Evolutionary conservation across 2,113 vertebrate genomes (phyloP).

Genomic region (Chamaetylas fuelleborni): DNA sequence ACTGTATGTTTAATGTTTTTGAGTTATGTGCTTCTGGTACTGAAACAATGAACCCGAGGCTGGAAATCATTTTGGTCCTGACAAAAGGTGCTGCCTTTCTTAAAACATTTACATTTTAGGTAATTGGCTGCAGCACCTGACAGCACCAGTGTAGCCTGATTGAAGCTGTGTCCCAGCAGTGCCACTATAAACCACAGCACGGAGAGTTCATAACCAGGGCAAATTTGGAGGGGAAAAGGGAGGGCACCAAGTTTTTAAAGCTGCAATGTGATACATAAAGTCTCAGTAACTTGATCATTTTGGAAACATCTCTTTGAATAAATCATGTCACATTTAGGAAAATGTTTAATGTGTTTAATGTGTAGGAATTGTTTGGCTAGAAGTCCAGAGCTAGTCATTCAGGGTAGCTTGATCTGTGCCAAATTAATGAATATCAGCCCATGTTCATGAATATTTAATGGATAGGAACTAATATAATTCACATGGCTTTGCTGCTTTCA

Average conservation of each 20-base stretch:
- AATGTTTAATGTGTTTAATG: not conserved
- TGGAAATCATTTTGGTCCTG: constrained; percentile 70
- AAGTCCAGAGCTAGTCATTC: not conserved
- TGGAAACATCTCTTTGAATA: constrained; percentile 37
- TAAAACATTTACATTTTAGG: constrained; percentile 28
- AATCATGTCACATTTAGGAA: not conserved
- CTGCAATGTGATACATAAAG: not conserved
- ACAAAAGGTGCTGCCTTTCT: constrained; percentile 53
- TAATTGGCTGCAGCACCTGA: constrained; percentile 51
- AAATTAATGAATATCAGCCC: not conserved
- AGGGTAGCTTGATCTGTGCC: not conserved
- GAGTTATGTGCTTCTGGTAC: constrained; percentile 67
- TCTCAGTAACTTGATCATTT: not conserved
- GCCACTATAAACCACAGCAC: constrained; percentile 6
- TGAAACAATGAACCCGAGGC: constrained; percentile 66
- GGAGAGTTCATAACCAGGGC: constrained; percentile 17
- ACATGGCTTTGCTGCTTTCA: not conserved
- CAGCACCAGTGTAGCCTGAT: not conserved
- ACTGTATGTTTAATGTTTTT: constrained; percentile 68
- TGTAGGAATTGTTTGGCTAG: not conserved
- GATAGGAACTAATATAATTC: not conserved
- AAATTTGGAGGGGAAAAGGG: not conserved
- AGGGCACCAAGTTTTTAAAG: not conserved
- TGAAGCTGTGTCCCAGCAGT: not conserved
- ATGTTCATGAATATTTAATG: constrained; percentile 30